A percentile compares a stretch with the other conserved stretches of the same genome.
Conservation (phyloP, 2,113 vertebrate species). For the Setophaga petechia region DNA sequence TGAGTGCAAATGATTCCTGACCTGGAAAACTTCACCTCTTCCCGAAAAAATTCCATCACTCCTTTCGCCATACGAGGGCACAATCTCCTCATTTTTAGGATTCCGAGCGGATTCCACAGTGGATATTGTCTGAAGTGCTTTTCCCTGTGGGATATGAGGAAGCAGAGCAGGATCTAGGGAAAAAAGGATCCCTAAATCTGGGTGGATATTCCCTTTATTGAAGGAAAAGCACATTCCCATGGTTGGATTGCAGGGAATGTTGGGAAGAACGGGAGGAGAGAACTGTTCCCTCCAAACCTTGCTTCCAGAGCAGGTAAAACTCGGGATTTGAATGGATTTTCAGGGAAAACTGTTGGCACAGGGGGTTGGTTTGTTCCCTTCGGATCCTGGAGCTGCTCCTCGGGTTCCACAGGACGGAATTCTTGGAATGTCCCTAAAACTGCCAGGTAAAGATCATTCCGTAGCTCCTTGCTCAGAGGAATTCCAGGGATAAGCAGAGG, state of each 20-base stretch:
- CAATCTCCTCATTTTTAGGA: background rate
- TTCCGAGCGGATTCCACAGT: fast-evolving
- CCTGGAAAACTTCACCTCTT: background rate
- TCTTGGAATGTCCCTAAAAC: background rate
- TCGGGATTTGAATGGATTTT: fast-evolving
- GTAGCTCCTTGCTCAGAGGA: fast-evolving
- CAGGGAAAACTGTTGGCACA: background rate
- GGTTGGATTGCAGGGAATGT: background rate
- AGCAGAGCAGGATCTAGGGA: background rate
- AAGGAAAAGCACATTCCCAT: background rate
- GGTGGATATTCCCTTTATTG: background rate
- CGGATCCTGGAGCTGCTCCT: background rate
- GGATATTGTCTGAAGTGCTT: background rate
- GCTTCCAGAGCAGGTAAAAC: background rate
- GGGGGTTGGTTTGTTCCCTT: background rate
- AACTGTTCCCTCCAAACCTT: background rate
- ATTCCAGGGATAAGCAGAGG: background rate
- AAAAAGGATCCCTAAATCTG: background rate
- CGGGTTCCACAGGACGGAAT: background rate
- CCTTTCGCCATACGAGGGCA: background rate
- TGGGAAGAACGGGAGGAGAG: background rate
- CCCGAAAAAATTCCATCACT: background rate
- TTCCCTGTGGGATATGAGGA: background rate
- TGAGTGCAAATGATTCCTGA: background rate
- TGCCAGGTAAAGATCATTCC: too few species aligned